Evolutionary conservation across 2,113 vertebrate genomes (phyloP), one percentile per base, ranked within the genome.

Genomic region (Stomatorhinus ivindoensis): DNA sequence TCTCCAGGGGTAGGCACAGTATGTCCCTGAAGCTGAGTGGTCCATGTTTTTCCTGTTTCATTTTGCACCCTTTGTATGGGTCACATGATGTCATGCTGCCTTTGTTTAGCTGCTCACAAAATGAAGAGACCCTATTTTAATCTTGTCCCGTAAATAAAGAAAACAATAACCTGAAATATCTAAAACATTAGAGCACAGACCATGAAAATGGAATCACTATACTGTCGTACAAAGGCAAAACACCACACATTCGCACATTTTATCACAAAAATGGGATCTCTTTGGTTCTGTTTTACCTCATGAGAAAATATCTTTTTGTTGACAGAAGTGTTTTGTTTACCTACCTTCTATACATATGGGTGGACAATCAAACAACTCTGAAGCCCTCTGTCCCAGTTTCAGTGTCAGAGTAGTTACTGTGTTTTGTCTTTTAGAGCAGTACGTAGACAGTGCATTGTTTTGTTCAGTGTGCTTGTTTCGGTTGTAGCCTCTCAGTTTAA

Each of bases 91-190:
- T 87, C 58, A 82, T 50, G 80, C 89, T 91, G 91, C 13, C 90
- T 69, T 69, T 31, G 61, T 69, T 69, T 31, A 69, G 61, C 61
- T 69, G 10, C n/a, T 69, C 10, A 27, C 61, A 69, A 69, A 69
- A 31, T 13, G 27, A 69, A 31, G 61, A 31, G 61, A 69, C 61
- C n/a, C n/a, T 4, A 11, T 13, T 69, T 69, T 69, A 31, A 76
- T 69, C 61, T 53, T 90, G 86, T 89, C 87, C 89, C 88, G 88
- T 24, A 88, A 87, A 88, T 90, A 83, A 89, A 35, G 61, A 86
- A 85, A 55, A 69, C 51, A 88, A 27, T 35, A n/a, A 89, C 19
- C 17, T 24, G 35, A 69, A 65, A 27, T 65, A 10, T 31, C 27
- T 31, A 46, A 47, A 69, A 46, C 6, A 50, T 80, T 53, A n/a